Base-by-base conservation (phyloP, 2,888 invertebrate species). In the Physocephala rufipes region DNA sequence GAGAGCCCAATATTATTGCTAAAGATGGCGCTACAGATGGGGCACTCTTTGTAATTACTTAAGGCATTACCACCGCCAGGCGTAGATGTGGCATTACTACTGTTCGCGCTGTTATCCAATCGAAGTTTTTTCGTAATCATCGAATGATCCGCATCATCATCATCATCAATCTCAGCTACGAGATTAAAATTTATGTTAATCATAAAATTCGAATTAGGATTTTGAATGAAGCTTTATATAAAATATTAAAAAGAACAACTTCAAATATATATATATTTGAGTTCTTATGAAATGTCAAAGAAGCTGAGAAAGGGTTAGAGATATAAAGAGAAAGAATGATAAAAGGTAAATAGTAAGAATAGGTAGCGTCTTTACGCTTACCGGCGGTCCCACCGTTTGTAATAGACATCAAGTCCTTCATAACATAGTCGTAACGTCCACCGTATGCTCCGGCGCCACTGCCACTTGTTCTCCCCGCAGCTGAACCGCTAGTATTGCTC, bases 361-460 rank as follows among this genome's bases (percentile, higher is more conserved):
- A 58, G 26, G 21, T 19, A 45, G 26, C 16, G 49, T 24, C 55
- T 55, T 55, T 62, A 51, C 49, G 36, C 82, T 81, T 84, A 78
- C 82, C 84, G 75, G 78, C 76, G 76, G 81, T 80, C 75, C 84
- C 83, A 80, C 85, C 85, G 79, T 85, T 85, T 73, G 83, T 85
- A 77, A 85, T 85, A 58, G 84, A 84, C 81, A 85, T 81, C 71
- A 85, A 74, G 76, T 85, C 85, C 79, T 85, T 85, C 84, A 85
- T 85, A 61, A 85, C 85, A 76, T 85, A 85, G 76, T 85, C 85
- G 71, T 83, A 85, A 13, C 85, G 83, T 24, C 82, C 83, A 2
- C 82, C 79, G 71, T 84, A 85, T 12, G 81, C 80, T 71, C 82
- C 83, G 28, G 81, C 78, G 1, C 36, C 36, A 9, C 36, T 36